Evolutionary conservation across 1,140 invertebrate genomes (phyloP), one percentile per base, ranked within the genome.

Genomic region (Cyphomyrmex costatus): DNA sequence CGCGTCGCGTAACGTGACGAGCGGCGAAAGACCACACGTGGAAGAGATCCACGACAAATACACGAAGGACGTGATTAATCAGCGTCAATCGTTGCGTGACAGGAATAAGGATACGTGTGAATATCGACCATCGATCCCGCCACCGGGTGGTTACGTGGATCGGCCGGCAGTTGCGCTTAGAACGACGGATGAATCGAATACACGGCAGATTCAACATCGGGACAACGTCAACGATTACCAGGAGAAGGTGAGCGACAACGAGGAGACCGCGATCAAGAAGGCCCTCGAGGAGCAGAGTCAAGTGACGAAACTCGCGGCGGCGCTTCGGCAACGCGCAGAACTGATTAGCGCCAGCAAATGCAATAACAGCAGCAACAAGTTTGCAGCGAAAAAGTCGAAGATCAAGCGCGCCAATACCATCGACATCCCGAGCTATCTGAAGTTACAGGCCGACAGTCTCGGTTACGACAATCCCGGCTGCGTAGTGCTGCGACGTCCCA

Each of bases 401-500:
- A 98, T 98, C 96, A 98, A 98, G 95, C 95, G 98, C 30, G 98
- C 98, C 0, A 98, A 98, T 84, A 98, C 98, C 2, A 98, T 98
- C 85, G 98, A 98, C 91, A 98, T 98, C 92, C 97, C 97, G 0
- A 97, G 97, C 92, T 97, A 95, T 58, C 58, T 94, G n/a, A 94
- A 95, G 27, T 85, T 95, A 0, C 94, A 95, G 24, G 79, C 92
- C 0, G 93, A 92, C 90, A 95, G 84, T 90, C 93, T 90, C 3
- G 90, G 93, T 74, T 82, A 92, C 86, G 94, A 91, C 27, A 92
- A 86, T 16, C 73, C 92, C 76, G 92, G 95, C 21, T 95, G 95
- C 86, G 90, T 95, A 24, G 95, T 96, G 0, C 89, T 97, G 0
- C 93, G 96, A 63, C 95, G 96, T 2, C 96, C 96, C 0, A 96